phyloP scores from a whole-genome alignment of 2,113 vertebrate species.

The Genyomyrus donnyi region DNA sequence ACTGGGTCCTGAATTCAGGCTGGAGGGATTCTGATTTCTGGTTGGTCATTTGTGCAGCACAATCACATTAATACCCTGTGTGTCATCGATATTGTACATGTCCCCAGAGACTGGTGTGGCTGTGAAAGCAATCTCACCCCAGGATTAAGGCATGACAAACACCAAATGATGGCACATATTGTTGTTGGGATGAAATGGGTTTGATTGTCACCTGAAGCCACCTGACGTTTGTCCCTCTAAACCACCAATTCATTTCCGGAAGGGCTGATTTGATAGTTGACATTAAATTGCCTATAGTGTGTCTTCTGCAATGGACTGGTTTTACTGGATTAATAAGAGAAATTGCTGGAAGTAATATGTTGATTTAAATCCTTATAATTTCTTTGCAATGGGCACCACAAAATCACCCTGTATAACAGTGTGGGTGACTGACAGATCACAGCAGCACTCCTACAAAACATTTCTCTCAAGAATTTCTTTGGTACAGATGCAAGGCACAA shows the following conservation, averaged over 20 bases:
- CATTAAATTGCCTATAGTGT: neutral
- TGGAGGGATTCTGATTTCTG: neutral
- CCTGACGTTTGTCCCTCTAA: neutral
- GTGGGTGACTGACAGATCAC: neutral
- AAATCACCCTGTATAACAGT: neutral
- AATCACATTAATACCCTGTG: neutral
- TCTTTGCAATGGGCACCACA: neutral
- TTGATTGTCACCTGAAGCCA: neutral
- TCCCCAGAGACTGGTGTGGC: neutral
- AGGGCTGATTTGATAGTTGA: neutral
- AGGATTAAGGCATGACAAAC: neutral
- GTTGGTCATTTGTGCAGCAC: neutral
- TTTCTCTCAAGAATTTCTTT: neutral
- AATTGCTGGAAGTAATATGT: neutral
- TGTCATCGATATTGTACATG: neutral
- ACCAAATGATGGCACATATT: neutral
- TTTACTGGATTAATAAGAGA: neutral
- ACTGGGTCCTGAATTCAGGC: neutral
- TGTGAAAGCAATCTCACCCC: neutral
- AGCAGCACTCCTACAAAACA: neutral
- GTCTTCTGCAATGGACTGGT: neutral
- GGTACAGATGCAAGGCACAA: neutral
- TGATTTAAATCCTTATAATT: neutral
- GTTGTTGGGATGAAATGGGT: neutral
- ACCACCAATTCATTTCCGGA: neutral